A percentile compares a stretch with the other conserved stretches of the same genome.
phyloP scores from a whole-genome alignment of 2,888 invertebrate species.

The Alviniconcha strummeri region DNA sequence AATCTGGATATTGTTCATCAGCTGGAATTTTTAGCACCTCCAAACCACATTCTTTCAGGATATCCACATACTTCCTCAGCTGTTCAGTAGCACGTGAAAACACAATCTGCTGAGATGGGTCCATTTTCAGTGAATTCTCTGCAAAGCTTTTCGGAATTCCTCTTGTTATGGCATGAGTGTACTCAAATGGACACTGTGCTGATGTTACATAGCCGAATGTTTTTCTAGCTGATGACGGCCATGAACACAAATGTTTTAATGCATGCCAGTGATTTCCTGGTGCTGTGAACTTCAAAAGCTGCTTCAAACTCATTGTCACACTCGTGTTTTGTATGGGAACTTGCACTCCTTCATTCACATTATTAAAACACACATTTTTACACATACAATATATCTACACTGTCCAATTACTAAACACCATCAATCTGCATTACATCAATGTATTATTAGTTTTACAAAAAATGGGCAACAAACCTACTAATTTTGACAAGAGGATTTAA shows the following conservation, averaged over 20 bases:
- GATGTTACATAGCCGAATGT: not conserved
- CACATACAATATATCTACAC: too few relatives aligned
- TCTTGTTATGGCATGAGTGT: constrained; percentile 82
- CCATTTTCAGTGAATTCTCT: constrained; percentile 27
- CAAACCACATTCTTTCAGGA: constrained; percentile 81
- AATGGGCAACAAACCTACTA: too few relatives aligned
- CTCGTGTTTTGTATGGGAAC: too few relatives aligned
- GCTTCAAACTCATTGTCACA: not conserved
- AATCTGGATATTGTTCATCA: constrained; percentile 87
- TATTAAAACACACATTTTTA: too few relatives aligned
- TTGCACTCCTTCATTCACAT: too few relatives aligned
- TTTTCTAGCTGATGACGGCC: not conserved
- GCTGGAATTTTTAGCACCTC: constrained; percentile 92
- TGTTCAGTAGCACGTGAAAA: constrained; percentile 88
- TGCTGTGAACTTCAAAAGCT: not conserved
- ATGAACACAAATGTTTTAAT: not conserved
- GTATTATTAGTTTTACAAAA: too few relatives aligned
- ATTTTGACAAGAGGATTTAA: too few relatives aligned
- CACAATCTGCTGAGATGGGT: constrained; percentile 75
- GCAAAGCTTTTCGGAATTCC: constrained; percentile 84
- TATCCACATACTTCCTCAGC: constrained; percentile 86
- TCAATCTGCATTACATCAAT: too few relatives aligned
- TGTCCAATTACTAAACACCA: too few relatives aligned
- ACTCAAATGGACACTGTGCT: constrained; percentile 10
- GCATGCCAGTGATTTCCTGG: too few relatives aligned